Evolutionary conservation across 2,797 vertebrate species (phyloP).

Genomic region (Craterocephalus amniculus): DNA sequence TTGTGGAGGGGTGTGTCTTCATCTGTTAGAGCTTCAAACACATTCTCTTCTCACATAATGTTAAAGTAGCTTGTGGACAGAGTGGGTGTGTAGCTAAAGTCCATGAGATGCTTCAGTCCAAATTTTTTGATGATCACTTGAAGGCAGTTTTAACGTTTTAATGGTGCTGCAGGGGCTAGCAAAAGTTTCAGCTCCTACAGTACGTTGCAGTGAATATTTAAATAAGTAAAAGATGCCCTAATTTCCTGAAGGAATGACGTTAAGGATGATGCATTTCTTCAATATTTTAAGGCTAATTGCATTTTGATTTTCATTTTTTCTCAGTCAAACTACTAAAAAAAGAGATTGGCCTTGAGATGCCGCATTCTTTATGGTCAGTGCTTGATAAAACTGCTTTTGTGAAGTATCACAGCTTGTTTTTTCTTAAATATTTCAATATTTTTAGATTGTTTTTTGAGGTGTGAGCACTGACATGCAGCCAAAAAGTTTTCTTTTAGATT

Average conservation of each 20-base stretch:
- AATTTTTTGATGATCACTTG: background rate
- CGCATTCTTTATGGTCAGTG: background rate
- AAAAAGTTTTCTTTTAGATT: background rate
- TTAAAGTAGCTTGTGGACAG: conserved; percentile 24
- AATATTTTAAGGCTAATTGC: background rate
- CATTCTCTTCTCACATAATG: conserved; percentile 35
- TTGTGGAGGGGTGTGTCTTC: conserved; percentile 57
- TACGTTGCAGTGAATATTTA: background rate
- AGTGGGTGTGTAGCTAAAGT: conserved; percentile 20
- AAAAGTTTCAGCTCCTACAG: too few relatives aligned
- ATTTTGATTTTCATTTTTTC: background rate
- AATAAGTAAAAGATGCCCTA: background rate
- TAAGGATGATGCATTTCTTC: background rate
- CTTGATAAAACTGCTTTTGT: background rate
- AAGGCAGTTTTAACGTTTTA: background rate
- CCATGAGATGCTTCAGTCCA: background rate
- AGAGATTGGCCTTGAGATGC: background rate
- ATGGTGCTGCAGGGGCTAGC: background rate
- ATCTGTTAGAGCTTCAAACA: conserved; percentile 48
- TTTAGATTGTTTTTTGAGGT: background rate
- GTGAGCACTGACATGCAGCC: background rate
- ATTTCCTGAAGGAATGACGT: background rate
- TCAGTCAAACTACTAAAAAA: background rate
- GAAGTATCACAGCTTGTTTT: background rate
- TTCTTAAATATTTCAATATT: background rate